Base-by-base conservation (phyloP, 2,888 invertebrate species). In the Cheilosia vernalis region DNA sequence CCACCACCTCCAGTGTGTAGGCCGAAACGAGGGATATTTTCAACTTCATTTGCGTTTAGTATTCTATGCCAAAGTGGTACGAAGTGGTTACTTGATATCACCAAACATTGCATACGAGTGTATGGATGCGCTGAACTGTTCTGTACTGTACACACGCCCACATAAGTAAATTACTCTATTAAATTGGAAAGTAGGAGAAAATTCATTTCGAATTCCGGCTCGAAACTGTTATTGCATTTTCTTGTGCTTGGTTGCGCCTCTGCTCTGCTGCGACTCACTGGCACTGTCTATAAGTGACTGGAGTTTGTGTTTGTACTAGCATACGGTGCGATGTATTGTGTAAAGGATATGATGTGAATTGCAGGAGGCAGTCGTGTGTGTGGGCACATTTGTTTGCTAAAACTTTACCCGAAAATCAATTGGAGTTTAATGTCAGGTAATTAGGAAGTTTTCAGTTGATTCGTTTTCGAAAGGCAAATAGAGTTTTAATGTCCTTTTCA, bases 401-500 rank as follows among this genome's bases (percentile, higher is more conserved):
- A 85, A 76, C 24, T 81, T 81, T 85, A 53, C 37, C 21, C 44
- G 66, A 81, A 85, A 85, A 81, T 85, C 85, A 85, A 85, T 85
- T 85, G 81, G 51, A 70, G 85, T 72, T 81, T 85, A 85, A 77
- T 85, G 85, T 56, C 61, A 70, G 81, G 66, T 81, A 85, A 85
- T 85, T 85, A 85, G 49, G 27, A 74, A 76, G 66, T 76, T 85
- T 76, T 81, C 61, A 51, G 64, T 81, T 81, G 70, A 85, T 81
- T 85, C 69, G 74, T 70, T 80, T 82, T 56, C 44, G 15, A 21
- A 80, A 73, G 53, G 47, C 51, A 69, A 61, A 61, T 51, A 10
- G 19, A 53, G 40, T 42, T 67, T 53, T 66, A 37, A 37, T 66
- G 40, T 66, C 51, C 51, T 37, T 37, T 66, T 51, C 37, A 21